Base-by-base conservation (phyloP, 2,797 vertebrate genomes). In the Pachyuromys duprasi region DNA sequence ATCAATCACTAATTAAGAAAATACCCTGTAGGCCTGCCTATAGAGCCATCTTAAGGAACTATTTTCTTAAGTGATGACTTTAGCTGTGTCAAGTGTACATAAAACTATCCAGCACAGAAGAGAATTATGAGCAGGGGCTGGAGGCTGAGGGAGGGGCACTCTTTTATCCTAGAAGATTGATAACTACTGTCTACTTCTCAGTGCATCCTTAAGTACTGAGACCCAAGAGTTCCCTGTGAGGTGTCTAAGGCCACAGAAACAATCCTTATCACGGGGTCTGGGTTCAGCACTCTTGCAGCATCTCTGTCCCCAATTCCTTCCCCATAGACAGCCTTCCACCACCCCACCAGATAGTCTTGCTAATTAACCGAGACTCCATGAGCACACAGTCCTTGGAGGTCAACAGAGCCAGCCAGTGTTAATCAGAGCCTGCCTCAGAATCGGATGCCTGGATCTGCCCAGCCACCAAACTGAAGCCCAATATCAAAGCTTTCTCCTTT, bases 361-460 rank as follows among this genome's bases (percentile, higher is more conserved):
- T 97, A 98, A 96, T 98, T 97, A 98, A 96, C 95, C 15, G 70
- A 96, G 93, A 94, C 89, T 98, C 94, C 97, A 97, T 83, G 97
- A 98, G 97, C 67, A 80, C 96, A 93, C 95, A 97, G 97, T 97
- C 97, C 98, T 97, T 96, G 94, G 97, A 98, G 97, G 96, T 98
- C 98, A 98, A 98, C 93, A 98, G 97, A 95, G 94, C 63, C 75
- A 86, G 94, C 89, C 97, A 97, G 97, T 98, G 97, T 97, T 98
- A 86, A 9, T 72, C 90, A 95, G 36, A 78, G 86, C 93, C 90
- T 96, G 97, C 96, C 97, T 97, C 69, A 89, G 95, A 57, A 95
- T 91, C 89, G 70, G 97, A 98, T 96, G 97, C 97, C 97, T 70
- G 76, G 80, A 93, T 95, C 96, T 65, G 74, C 42, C 49, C 36